phyloP scores from a whole-genome alignment of 2,113 vertebrate genomes.

The Corynorhinus townsendii region DNA sequence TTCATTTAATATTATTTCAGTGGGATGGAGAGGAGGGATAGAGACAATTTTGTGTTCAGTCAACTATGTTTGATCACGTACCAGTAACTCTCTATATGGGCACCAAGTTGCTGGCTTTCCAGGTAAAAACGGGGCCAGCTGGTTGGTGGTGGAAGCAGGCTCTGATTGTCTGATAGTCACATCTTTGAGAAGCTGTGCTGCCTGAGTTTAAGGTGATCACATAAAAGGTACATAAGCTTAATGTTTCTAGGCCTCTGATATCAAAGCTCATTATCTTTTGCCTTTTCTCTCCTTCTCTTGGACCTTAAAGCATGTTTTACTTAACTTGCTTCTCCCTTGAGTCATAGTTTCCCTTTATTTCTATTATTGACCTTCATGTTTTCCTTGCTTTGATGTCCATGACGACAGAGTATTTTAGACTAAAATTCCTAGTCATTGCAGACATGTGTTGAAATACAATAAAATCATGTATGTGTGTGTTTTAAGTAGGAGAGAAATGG shows the following conservation, averaged over 20 bases:
- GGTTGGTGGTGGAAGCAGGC: neutral
- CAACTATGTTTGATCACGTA: neutral
- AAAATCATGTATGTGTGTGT: neutral
- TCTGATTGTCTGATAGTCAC: neutral
- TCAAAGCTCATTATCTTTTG: neutral
- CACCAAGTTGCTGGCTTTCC: neutral
- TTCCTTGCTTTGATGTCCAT: neutral
- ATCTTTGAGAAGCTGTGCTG: neutral
- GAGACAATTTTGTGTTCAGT: neutral
- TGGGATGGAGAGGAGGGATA: neutral
- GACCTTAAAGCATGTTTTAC: neutral
- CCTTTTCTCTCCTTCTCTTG: neutral
- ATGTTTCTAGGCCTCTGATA: neutral
- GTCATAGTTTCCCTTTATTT: neutral
- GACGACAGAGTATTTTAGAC: neutral
- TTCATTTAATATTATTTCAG: neutral
- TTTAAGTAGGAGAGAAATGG: neutral
- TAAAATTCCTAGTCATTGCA: neutral
- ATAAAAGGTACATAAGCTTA: neutral
- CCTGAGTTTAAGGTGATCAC: neutral
- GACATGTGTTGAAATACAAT: neutral
- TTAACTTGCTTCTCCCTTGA: neutral
- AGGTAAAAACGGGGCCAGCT: neutral
- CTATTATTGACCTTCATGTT: neutral
- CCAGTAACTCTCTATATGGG: neutral